Evolutionary conservation across 2,888 invertebrate species (phyloP), one percentile per base, ranked within the genome.

Genomic region (Noctua pronuba): DNA sequence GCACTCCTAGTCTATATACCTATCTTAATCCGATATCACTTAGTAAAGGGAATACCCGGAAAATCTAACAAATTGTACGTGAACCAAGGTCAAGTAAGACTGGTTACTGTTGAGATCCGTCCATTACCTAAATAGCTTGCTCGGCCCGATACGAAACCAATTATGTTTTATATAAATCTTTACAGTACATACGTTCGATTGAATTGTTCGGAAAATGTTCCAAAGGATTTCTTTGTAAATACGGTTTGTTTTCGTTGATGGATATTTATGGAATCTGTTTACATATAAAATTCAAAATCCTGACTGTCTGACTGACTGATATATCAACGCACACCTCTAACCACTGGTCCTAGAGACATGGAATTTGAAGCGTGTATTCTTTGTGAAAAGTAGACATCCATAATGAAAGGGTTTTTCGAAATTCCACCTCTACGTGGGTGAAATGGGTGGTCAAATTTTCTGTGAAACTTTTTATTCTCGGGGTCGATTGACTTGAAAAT

Each of bases 71-170:
- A 90, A 91, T 89, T 87, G 84, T 81, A 86, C 84, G 80, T 73
- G 79, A 82, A 80, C 73, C 69, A 80, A 75, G 77, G 82, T 82
- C 80, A 83, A 75, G 31, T 21, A 13, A 41, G 38, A 78, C 74
- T 80, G 86, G 89, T 88, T 91, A 91, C 89, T 88, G 90, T 89
- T 82, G 89, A 91, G 91, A 91, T 90, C 77, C 90, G 86, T 92
- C 94, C 94, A 94, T 94, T 94, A 94, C 91, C 88, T 90, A 91
- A 94, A 94, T 92, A 92, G 93, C 91, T 85, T 89, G 83, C 88
- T 89, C 90, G 86, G 87, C 80, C 87, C 92, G 90, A 92, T 93
- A 91, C 91, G 88, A 91, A 92, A 92, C 91, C 93, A 94, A 94
- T 94, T 94, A 94, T 93, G 92, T 92, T 92, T 91, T 89, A 87